phyloP scores from a whole-genome alignment of 2,888 invertebrate species.

The Nowickia ferox region DNA sequence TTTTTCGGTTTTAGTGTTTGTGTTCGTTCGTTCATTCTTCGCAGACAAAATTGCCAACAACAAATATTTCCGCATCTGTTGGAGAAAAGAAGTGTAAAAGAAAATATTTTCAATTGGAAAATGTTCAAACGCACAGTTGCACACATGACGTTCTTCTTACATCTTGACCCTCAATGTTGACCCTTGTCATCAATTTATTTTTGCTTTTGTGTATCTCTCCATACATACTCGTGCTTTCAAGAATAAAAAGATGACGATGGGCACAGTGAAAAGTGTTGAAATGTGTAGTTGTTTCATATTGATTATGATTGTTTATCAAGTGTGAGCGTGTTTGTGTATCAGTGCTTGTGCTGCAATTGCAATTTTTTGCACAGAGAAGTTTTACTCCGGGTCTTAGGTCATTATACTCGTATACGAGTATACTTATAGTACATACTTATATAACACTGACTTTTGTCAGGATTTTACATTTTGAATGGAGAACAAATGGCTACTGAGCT shows the following conservation, averaged over 20 bases:
- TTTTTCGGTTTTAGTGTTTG: constrained; percentile 6
- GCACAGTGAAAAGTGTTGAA: constrained; percentile 40
- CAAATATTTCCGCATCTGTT: constrained; percentile 69
- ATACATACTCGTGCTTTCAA: constrained; percentile 29
- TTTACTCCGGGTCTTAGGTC: constrained; percentile 29
- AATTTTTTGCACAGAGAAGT: constrained; percentile 34
- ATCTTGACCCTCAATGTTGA: constrained; percentile 64
- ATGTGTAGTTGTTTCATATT: constrained; percentile 33
- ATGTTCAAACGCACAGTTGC: constrained; percentile 52
- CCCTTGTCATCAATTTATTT: constrained; percentile 71
- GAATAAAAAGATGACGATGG: constrained; percentile 17
- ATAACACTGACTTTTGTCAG: constrained; percentile 49
- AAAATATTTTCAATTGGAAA: constrained; percentile 58
- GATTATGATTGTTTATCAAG: constrained; percentile 39
- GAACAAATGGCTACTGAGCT: constrained; percentile 66
- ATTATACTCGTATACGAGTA: constrained; percentile 17
- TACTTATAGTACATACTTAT: too few relatives aligned
- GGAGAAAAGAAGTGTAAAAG: constrained; percentile 34
- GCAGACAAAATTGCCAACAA: constrained; percentile 39
- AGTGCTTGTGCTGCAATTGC: constrained; percentile 28
- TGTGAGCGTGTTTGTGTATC: not conserved
- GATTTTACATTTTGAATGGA: constrained; percentile 44
- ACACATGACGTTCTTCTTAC: constrained; percentile 64
- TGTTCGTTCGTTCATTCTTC: constrained; percentile 22
- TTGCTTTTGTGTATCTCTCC: constrained; percentile 49